Evolutionary conservation across 2,888 invertebrate species (phyloP).

Genomic region (Hydriomena furcata): DNA sequence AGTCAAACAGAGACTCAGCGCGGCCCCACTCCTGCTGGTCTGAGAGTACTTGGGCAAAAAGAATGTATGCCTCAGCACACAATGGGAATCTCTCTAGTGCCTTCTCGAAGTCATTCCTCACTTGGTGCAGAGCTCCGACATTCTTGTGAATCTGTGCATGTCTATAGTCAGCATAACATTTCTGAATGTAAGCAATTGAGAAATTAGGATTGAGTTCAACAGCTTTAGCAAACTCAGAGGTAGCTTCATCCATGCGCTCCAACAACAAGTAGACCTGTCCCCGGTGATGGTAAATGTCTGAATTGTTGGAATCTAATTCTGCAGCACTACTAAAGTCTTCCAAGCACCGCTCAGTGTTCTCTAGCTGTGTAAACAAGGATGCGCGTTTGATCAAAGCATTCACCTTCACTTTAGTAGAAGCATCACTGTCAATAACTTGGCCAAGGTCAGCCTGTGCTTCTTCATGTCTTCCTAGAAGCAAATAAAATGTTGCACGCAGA

Average conservation of each 20-base stretch:
- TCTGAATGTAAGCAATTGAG: conserved; percentile 94
- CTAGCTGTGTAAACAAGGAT: conserved; percentile 91
- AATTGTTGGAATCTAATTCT: conserved; percentile 89
- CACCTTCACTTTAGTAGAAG: conserved; percentile 86
- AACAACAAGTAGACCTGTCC: conserved; percentile 94
- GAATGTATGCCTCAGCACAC: conserved; percentile 93
- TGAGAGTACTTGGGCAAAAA: conserved; percentile 95
- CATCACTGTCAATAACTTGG: conserved; percentile 86
- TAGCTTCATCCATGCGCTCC: conserved; percentile 92
- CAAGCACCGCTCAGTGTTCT: conserved; percentile 88
- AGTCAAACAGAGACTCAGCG: conserved; percentile 91
- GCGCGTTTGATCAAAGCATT: conserved; percentile 96
- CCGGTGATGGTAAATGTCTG: conserved; percentile 96
- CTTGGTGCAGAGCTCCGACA: conserved; percentile 84
- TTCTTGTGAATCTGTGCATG: conserved; percentile 85
- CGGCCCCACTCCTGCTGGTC: conserved; percentile 93
- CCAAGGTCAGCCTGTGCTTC: conserved; percentile 89
- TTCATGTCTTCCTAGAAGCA: conserved; percentile 89
- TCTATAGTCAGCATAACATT: conserved; percentile 94
- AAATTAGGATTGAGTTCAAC: conserved; percentile 92
- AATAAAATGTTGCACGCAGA: conserved; percentile 92
- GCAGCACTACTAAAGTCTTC: conserved; percentile 91
- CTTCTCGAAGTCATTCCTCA: conserved; percentile 88
- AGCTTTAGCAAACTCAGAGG: conserved; percentile 92
- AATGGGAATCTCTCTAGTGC: conserved; percentile 91